Base-by-base conservation (phyloP, 2,113 vertebrate genomes). In the Halichoeres trimaculatus region DNA sequence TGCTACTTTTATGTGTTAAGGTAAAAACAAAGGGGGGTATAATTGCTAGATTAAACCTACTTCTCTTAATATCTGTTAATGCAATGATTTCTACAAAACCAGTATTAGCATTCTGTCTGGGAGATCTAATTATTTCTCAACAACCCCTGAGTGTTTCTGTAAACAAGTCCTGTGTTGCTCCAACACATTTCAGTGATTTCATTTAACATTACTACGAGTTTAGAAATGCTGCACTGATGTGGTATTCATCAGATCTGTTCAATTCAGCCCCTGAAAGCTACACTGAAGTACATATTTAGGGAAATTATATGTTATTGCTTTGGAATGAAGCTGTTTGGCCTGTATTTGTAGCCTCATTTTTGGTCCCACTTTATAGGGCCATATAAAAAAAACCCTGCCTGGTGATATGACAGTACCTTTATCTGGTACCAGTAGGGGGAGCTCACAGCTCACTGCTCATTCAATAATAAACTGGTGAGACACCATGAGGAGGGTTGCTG, bases 401-500 rank as follows among this genome's bases (percentile, higher is more conserved):
- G 2, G 54, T 30, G 56, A 45, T 45, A 19, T 16, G 38, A 23
- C 11, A 20, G 12, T n/a, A 58, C 58, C 55, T 51, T 55, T 47
- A 19, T 22, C 4, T 40, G 20, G 9, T 52, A 78, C 87, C 97
- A 94, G 96, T 93, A 96, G 96, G 94, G 96, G 97, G 96, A 92
- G 94, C 95, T 94, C 94, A 91, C 90, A 95, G 83, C 88, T 95
- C 95, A 92, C 61, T 67, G 38, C 84, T 88, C 13, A 45, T 50
- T 11, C 64, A 36, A 2, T 26, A 66, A 10, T 58, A 38, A 63
- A 26, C 8, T 6, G 9, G 22, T 3, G 34, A 45, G 47, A 30
- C 12, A 11, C 20, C 58, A 74, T 60, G 70, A 30, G n/a, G 56
- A 70, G 72, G 62, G 64, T 70, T 89, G 72, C 70, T 67, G 83